phyloP scores from a whole-genome alignment of 2,888 invertebrate species.

The Panopea generosa region DNA sequence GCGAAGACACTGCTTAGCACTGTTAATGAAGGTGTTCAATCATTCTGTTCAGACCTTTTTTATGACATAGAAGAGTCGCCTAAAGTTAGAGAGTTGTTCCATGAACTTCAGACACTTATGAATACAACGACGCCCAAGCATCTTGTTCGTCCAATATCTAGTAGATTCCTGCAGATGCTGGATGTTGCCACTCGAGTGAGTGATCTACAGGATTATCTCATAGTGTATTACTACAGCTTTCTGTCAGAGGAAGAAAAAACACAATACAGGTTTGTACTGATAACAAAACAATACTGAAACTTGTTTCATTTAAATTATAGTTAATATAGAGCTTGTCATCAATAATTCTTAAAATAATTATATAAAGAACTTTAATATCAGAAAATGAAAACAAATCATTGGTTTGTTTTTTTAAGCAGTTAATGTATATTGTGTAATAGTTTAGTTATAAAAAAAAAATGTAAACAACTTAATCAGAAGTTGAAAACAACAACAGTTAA shows the following conservation, averaged over 20 bases:
- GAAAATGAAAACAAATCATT: too few relatives aligned
- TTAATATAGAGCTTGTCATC: too few relatives aligned
- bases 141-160: slow-evolving; percentile 34
- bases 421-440: too few relatives aligned
- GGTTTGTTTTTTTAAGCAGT: too few relatives aligned
- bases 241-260: slow-evolving; percentile 43
- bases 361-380: too few relatives aligned
- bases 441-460: too few relatives aligned
- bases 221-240: slow-evolving; percentile 36
- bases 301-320: too few relatives aligned
- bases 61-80: slow-evolving; percentile 53
- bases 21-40: slow-evolving; percentile 17
- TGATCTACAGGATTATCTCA: slow-evolving; percentile 16
- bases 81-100: slow-evolving; percentile 26
- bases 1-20: slow-evolving; percentile 27
- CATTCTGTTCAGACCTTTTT: slow-evolving; percentile 24
- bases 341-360: too few relatives aligned
- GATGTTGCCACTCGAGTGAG: slow-evolving; percentile 20
- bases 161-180: slow-evolving; percentile 40
- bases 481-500: too few relatives aligned
- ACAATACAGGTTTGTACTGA: slow-evolving; percentile 10
- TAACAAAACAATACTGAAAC: background rate
- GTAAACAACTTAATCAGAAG: too few relatives aligned
- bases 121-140: slow-evolving; percentile 18
- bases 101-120: slow-evolving; percentile 17